phyloP scores from a whole-genome alignment of 2,888 invertebrate genomes.

The Eupithecia insigniata region DNA sequence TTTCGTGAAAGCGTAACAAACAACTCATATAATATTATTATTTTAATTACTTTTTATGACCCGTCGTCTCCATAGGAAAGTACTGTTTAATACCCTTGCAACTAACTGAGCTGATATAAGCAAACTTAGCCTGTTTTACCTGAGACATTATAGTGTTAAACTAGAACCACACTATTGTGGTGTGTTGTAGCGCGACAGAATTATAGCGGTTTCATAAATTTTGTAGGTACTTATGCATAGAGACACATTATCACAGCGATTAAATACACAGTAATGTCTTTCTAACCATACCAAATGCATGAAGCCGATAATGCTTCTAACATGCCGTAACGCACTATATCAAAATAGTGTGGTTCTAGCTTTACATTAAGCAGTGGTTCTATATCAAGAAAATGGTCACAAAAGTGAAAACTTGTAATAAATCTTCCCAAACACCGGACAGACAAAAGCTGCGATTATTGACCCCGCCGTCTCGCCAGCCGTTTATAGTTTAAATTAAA shows the following conservation, averaged over 20 bases:
- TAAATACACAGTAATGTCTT: not conserved
- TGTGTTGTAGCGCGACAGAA: not conserved
- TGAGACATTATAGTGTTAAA: not conserved
- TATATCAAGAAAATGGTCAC: not conserved
- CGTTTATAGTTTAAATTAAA: constrained; percentile 31
- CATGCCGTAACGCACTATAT: not conserved
- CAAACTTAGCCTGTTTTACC: not conserved
- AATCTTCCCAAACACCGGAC: constrained; percentile 36
- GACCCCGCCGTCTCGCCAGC: constrained; percentile 41
- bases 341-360: constrained; percentile 2
- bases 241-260: not conserved
- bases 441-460: constrained; percentile 39
- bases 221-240: too few species aligned
- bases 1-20: not conserved
- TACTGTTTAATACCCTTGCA: not conserved
- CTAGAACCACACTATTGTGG: not conserved
- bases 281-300: not conserved
- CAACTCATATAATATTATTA: not conserved
- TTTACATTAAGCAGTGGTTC: not conserved
- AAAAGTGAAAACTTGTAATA: constrained; percentile 17
- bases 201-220: not conserved
- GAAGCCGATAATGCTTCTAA: not conserved
- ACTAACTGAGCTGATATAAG: not conserved
- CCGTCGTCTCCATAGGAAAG: not conserved
- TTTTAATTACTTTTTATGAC: not conserved